These are phyloP conservation scores for Champsocephalus esox DNA, from an alignment of 2,797 vertebrate genomes.

Conservation along the genomic window DNA sequence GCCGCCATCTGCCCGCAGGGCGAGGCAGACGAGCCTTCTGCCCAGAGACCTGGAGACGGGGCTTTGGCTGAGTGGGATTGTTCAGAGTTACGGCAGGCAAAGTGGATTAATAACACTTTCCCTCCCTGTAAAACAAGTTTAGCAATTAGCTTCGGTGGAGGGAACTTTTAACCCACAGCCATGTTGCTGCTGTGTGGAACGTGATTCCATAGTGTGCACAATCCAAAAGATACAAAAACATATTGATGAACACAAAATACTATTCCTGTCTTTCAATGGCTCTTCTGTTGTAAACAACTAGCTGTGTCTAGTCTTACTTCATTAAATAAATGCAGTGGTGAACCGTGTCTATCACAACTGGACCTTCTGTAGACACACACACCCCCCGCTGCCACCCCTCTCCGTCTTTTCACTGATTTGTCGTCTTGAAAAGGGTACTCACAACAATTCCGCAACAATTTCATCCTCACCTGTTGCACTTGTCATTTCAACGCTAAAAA, in stretches of 20 bases:
- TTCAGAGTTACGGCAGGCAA: conserved; percentile 3
- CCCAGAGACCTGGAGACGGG: conserved; percentile 17
- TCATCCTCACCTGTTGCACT: too few species aligned
- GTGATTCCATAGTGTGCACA: neutral
- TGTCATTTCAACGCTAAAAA: too few species aligned
- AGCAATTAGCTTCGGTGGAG: conserved; percentile 3
- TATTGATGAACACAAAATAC: neutral
- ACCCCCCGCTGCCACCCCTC: too few species aligned
- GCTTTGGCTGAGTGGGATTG: conserved; percentile 21
- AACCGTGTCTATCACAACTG: too few species aligned
- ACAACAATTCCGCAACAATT: too few species aligned
- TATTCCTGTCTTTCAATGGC: neutral
- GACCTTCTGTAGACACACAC: too few species aligned
- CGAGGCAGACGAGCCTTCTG: conserved; percentile 32
- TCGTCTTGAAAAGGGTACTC: too few species aligned
- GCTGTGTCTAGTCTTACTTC: too few species aligned
- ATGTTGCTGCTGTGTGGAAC: neutral
- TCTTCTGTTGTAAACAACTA: conserved; percentile 1
- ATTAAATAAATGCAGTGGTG: too few species aligned
- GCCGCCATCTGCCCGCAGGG: conserved; percentile 75
- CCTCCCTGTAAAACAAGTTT: neutral
- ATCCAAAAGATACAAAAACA: neutral
- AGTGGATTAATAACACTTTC: conserved; percentile 23
- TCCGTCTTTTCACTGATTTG: too few species aligned
- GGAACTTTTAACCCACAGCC: neutral